Evolutionary conservation across 2,888 invertebrate species (phyloP), one percentile per base, ranked within the genome.

Genomic region (Malthinus seriepunctatus): DNA sequence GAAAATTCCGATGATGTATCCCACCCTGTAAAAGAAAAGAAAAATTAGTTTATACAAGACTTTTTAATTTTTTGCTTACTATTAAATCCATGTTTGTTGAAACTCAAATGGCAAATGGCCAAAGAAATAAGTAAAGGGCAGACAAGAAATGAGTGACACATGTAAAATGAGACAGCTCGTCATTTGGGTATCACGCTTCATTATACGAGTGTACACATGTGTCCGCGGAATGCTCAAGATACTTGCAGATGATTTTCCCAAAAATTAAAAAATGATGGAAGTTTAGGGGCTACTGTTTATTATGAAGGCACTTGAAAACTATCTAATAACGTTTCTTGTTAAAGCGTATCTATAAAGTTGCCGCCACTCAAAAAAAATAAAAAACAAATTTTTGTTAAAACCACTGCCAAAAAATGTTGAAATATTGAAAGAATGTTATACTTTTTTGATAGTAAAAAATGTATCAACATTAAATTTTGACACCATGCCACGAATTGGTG

Each of bases 81-180:
- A 45, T 31, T 31, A 47, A 32, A 52, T 53, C 60, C 56, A 60
- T 60, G 47, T 60, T 60, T 54, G 62, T 44, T 46, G 67, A 65
- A 63, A 56, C 63, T 69, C 69, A 67, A 71, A 70, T 71, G 65
- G 69, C 71, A 68, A 73, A 72, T 73, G 73, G 68, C 61, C 60
- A 64, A 70, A 64, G 63, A 64, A 67, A 68, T 66, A 66, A 68
- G 63, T 67, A 67, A 67, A 67, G 66, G 65, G 68, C 64, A 69
- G 65, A 71, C 73, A 69, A 66, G 69, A 74, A 76, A 77, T 78
- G 78, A 78, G 71, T 78, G 78, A 78, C 78, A 78, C 72, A 75
- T 78, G 78, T 77, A 77, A 76, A 73, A 63, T 66, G 73, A 75
- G 74, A 74, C 73, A 70, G 72, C 67, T 74, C 72, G 68, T 76